These are phyloP conservation scores for Acyrthosiphon pisum DNA, from an alignment of 1,140 invertebrate genomes.

Conservation along the genomic window DNA sequence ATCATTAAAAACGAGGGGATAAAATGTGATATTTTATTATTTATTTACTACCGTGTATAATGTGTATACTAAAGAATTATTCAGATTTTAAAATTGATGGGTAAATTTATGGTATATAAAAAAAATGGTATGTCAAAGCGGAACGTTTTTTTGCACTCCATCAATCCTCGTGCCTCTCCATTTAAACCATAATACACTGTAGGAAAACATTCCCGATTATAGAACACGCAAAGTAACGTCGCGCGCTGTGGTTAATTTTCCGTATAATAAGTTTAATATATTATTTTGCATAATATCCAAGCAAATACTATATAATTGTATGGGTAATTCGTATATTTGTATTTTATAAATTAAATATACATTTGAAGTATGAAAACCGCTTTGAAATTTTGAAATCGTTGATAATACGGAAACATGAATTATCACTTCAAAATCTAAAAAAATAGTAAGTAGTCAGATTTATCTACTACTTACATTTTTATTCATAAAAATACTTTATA, in stretches of 20 bases:
- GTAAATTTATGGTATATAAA: neutral
- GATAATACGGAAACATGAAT: neutral
- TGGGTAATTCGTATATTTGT: neutral
- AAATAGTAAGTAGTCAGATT: no score
- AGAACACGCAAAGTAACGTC: neutral
- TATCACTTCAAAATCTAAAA: no score
- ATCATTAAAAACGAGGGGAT: constrained; percentile 25
- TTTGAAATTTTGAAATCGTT: neutral
- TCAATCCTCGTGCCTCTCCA: neutral
- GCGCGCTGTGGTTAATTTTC: neutral
- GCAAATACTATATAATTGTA: neutral
- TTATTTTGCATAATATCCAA: neutral
- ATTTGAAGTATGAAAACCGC: neutral
- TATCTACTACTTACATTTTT: no score
- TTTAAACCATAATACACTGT: constrained; percentile 4
- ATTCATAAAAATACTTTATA: no score
- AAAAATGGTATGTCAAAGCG: neutral
- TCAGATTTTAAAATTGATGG: constrained; percentile 17
- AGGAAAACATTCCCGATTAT: neutral
- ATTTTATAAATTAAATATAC: neutral
- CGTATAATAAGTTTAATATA: neutral
- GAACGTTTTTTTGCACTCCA: constrained; percentile 11
- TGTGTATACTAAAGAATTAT: neutral
- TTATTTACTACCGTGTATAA: neutral
- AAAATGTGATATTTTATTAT: constrained; percentile 14